Evolutionary conservation across 2,797 vertebrate species (phyloP), one percentile per base, ranked within the genome.

Genomic region (Spinus pinus): DNA sequence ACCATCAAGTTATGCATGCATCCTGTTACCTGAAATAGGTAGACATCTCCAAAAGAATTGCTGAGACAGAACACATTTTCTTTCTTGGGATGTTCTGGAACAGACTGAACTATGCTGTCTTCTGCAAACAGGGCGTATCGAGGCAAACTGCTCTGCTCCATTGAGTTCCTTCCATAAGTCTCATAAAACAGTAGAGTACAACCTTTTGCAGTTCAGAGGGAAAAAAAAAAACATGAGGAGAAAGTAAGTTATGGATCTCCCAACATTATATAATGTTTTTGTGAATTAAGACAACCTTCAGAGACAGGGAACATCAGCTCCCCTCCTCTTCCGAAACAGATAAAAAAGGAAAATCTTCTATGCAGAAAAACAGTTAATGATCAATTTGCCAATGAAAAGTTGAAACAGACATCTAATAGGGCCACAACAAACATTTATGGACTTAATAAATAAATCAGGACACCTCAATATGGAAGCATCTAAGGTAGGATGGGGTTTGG

Each of bases 51-150:
- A 6, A 99, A 99, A 21, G 98, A 98, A 97, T 99, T 99, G 98
- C 99, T 99, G 88, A 99, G 98, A 96, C 99, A 99, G 97, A 99
- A 99, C 42, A 99, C 98, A 2, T 99, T 98, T 94, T 99, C 99
- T 96, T 99, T 99, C 96, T 99, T 99, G 50, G 99, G 99, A 89
- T 99, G 99, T 75, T 99, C 99, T 1, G 99, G 99, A 64, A 99
- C 98, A 23, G 99, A 98, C 94, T 99, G 99, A 67, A 99, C 99
- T 13, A 99, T 97, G 94, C 99, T 99, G 97, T 99, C 99, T 96
- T 99, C 99, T 1, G 98, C 98, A 94, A 99, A 97, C 80, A 99
- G 98, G 65, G 99, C 99, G 0, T 99, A 99, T 84, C 98, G 98
- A 42, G 99, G 99, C 5, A 98, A 98, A 31, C 97, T 93, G 90